These are phyloP conservation scores for Cephus sareptanus DNA, from an alignment of 2,888 invertebrate species.

Conservation along the genomic window DNA sequence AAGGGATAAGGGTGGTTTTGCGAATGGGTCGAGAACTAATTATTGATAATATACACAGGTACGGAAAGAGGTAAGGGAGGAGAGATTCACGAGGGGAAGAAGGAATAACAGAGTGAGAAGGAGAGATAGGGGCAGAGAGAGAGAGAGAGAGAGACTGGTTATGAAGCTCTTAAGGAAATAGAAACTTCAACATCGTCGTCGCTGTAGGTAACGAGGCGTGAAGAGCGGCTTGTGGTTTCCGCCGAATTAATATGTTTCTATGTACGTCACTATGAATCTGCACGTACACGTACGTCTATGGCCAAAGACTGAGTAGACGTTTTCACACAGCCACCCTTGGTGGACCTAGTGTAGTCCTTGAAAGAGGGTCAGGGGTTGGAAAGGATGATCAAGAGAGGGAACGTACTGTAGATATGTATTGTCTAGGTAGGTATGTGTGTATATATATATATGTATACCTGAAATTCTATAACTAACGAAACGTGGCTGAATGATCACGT, in stretches of 20 bases:
- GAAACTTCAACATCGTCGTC: neutral
- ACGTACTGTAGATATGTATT: neutral
- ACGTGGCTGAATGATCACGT: constrained; percentile 36
- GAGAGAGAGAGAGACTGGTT: neutral
- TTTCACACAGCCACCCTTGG: neutral
- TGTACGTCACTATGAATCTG: neutral
- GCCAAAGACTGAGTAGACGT: neutral
- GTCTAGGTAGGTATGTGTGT: neutral
- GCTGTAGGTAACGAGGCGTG: neutral
- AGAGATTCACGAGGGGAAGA: neutral
- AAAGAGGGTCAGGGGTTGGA: neutral
- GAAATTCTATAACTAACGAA: neutral
- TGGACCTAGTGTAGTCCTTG: neutral
- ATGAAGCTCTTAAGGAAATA: neutral
- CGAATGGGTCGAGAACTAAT: neutral
- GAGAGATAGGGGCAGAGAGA: constrained; percentile 1
- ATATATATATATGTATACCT: neutral
- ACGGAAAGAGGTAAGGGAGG: neutral
- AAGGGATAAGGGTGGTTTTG: neutral
- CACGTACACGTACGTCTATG: neutral
- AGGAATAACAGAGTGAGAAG: constrained; percentile 16
- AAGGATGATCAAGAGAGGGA: too few species aligned
- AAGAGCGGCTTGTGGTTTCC: neutral
- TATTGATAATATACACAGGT: neutral
- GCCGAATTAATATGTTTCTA: neutral